A percentile compares a stretch with the other conserved stretches of the same genome.
These are phyloP conservation scores for Andrena praecox DNA, from an alignment of 2,888 invertebrate genomes.

Conservation along the genomic window DNA sequence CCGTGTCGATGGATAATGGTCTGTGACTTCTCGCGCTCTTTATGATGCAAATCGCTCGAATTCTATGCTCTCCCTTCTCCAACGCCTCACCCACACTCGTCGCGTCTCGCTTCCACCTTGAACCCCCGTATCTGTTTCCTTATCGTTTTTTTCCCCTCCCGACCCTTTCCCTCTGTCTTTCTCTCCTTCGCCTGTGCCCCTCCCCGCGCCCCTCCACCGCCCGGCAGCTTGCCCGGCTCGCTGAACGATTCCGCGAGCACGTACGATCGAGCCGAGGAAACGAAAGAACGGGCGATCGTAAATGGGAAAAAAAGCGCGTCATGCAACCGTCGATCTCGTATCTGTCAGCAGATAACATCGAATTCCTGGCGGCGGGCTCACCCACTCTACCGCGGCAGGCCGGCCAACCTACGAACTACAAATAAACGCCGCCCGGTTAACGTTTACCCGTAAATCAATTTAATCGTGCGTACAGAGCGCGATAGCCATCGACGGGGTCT, in stretches of 20 bases:
- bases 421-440: conserved; percentile 71
- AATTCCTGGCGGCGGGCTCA: conserved; percentile 72
- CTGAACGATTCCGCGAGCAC: conserved; percentile 40
- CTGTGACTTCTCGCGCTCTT: conserved; percentile 67
- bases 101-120: neutral
- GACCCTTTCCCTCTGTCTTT: neutral
- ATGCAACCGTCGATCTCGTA: conserved; percentile 74
- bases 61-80: conserved; percentile 47
- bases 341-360: conserved; percentile 76
- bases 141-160: conserved; percentile 6
- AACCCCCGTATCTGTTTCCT: conserved; percentile 5
- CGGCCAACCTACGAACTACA: conserved; percentile 60
- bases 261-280: conserved; percentile 54
- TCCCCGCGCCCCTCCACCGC: neutral
- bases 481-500: conserved; percentile 68
- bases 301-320: conserved; percentile 63
- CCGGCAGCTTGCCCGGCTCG: neutral
- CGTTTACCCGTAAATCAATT: conserved; percentile 78
- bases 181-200: neutral
- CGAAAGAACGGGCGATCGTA: conserved; percentile 47
- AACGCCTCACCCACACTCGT: neutral
- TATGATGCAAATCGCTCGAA: conserved; percentile 71
- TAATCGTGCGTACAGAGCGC: conserved; percentile 76
- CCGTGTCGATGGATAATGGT: conserved; percentile 71
- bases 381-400: conserved; percentile 63